These are phyloP conservation scores for Forbesichthys agassizii DNA, from an alignment of 2,113 vertebrate species.

Conservation along the genomic window DNA sequence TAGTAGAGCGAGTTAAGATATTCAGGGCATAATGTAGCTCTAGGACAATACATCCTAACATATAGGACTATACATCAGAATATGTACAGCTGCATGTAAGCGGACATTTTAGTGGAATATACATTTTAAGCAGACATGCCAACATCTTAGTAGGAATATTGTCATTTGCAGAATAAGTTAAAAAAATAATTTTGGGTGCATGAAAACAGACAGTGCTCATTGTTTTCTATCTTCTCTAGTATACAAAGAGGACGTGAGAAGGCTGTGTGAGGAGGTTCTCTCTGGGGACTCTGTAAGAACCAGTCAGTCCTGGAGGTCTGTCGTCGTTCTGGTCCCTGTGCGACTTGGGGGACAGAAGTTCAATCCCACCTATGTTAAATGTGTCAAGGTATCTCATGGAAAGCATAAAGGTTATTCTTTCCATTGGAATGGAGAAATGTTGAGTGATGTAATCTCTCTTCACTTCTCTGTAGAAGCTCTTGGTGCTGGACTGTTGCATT, in stretches of 20 bases:
- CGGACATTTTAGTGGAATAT: too few species aligned
- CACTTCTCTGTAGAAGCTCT: conserved; percentile 76
- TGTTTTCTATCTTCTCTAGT: conserved; percentile 67
- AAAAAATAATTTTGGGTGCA: too few species aligned
- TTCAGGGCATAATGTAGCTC: too few species aligned
- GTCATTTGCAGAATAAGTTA: too few species aligned
- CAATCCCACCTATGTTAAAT: conserved; percentile 82
- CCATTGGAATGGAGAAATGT: not conserved
- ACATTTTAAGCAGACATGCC: too few species aligned
- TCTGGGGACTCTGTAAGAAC: conserved; percentile 25
- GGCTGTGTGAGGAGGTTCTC: conserved; percentile 57
- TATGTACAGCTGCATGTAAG: too few species aligned
- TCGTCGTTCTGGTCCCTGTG: conserved; percentile 87
- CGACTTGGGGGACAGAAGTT: conserved; percentile 85
- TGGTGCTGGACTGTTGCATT: conserved; percentile 81
- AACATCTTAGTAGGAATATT: too few species aligned
- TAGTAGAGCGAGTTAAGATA: too few species aligned
- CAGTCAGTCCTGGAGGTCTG: conserved; percentile 74
- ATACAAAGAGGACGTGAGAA: conserved; percentile 83
- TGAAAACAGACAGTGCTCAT: too few species aligned
- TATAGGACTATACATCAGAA: too few species aligned
- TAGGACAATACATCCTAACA: too few species aligned
- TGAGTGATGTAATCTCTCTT: not conserved
- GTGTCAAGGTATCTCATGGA: conserved; percentile 79
- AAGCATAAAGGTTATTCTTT: not conserved